Base-by-base conservation (phyloP, 2,888 invertebrate species). In the Caenorhabditis drosophilae region DNA sequence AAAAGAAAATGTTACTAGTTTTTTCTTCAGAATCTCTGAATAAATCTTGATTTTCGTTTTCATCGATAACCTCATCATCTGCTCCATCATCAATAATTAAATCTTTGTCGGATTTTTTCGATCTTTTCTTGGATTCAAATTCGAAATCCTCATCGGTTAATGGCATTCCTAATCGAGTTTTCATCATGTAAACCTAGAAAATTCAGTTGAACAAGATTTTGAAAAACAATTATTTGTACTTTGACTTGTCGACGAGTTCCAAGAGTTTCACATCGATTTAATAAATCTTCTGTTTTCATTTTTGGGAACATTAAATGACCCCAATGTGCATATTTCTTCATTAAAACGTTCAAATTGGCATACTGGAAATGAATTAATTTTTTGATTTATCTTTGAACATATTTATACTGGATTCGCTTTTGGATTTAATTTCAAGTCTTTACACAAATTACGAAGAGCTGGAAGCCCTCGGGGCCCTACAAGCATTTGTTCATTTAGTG, bases 291-390 rank as follows among this genome's bases (percentile, higher is more conserved):
- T 16, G 70, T 71, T 44, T 69, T 76, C 59, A 63, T 27, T 23
- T 64, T 54, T 20, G 75, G 76, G 23, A 57, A 70, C 59, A 73
- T 67, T 23, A 72, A 44, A 52, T 72, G 68, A 1, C 62, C 61
- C 72, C 69, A 72, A 51, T 76, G 63, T 22, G 70, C 64, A 47
- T 68, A 68, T 63, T 67, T 64, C 52, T 70, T 73, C 59, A 76
- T 58, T 25, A 63, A 9, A 25, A 45, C 53, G 11, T 61, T 51
- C 25, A 76, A 61, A 45, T 72, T 68, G 2, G 31, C 15, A 53
- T 73, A 75, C 74, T n/a, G n/a, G n/a, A n/a, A n/a, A n/a, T n/a
- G n/a, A n/a, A n/a, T n/a, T n/a, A n/a, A n/a, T n/a, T n/a, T n/a
- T n/a, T n/a, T n/a, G n/a, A n/a, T n/a, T n/a, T n/a, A n/a, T n/a